Evolutionary conservation across 2,888 invertebrate species (phyloP).

Genomic region (Proisotoma minuta): DNA sequence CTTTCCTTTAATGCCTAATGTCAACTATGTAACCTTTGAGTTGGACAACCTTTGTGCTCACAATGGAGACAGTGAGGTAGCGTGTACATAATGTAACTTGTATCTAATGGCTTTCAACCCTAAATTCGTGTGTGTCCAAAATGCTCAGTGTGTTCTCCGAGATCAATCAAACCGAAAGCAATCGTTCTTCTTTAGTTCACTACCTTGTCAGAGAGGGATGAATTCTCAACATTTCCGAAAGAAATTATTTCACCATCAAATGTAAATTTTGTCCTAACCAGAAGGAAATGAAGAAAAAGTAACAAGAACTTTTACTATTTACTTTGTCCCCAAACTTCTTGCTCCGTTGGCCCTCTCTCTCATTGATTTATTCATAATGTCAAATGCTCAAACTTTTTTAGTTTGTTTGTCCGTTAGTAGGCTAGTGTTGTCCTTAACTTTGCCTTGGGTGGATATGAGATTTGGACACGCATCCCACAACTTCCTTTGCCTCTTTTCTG

Average conservation of each 20-base stretch:
- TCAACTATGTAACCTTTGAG: too few relatives aligned
- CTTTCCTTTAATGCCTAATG: too few relatives aligned
- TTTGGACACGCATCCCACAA: slow-evolving; percentile 12
- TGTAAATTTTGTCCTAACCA: slow-evolving; percentile 9
- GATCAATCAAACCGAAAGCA: slow-evolving; percentile 19
- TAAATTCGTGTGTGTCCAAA: too few relatives aligned
- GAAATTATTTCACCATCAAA: slow-evolving; percentile 19
- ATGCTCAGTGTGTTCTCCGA: background rate
- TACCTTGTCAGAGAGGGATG: slow-evolving; percentile 18
- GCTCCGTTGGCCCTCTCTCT: background rate
- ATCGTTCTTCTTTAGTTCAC: slow-evolving; percentile 17
- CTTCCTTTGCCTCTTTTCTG: too few relatives aligned
- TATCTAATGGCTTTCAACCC: slow-evolving; percentile 5
- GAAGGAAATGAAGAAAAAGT: slow-evolving; percentile 6
- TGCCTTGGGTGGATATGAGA: slow-evolving; percentile 8
- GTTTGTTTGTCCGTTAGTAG: slow-evolving; percentile 13
- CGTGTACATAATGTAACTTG: background rate
- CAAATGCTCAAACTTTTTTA: slow-evolving; percentile 15
- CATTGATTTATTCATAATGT: slow-evolving; percentile 19
- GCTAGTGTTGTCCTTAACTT: background rate
- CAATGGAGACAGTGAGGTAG: background rate
- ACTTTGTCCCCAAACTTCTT: background rate
- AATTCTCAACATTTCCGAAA: slow-evolving; percentile 16
- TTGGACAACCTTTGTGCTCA: too few relatives aligned
- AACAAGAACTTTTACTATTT: slow-evolving; percentile 6